Base-by-base conservation (phyloP, 2,888 invertebrate genomes). In the Dendrolimus pini region DNA sequence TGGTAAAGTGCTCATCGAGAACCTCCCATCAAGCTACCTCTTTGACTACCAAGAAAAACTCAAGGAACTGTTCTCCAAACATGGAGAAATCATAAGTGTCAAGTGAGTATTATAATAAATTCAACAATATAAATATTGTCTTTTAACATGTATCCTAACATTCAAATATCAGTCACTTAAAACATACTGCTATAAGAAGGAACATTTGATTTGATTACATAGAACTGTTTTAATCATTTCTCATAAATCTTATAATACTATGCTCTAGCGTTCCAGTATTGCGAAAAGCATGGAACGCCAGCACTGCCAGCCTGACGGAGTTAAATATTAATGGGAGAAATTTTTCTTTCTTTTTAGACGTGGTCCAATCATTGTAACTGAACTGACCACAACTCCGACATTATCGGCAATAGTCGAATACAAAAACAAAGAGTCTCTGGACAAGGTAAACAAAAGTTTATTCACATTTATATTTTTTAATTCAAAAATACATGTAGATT, bases 391-490 rank as follows among this genome's bases (percentile, higher is more conserved):
- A 81, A 89, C 90, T 83, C 90, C 90, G 79, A 89, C 89, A 88
- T 87, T 90, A 89, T 89, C 90, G 86, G 90, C 90, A 82, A 89
- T 90, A 80, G 88, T 90, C 85, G 90, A 89, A 89, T 90, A 89
- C 89, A 89, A 90, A 90, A 90, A 90, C 90, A 89, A 89, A 89
- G 91, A 90, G 78, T 88, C 85, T 80, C 84, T 90, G 90, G 89
- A 89, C 77, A 88, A 90, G 90, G 90, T 90, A 90, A 89, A 79
- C 80, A 85, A 82, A 85, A 81, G 80, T 85, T 89, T 86, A 81
- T 83, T 85, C 83, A 83, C 84, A 80, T 80, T 9, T 55, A 55
- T 55, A 41, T 77, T 77, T 75, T 68, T 69, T 75, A 73, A 71
- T 69, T 62, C 69, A 72, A 71, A 61, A 64, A 68, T 60, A 62